Base-by-base conservation (phyloP, 2,888 invertebrate genomes). In the Platycheirus albimanus region DNA sequence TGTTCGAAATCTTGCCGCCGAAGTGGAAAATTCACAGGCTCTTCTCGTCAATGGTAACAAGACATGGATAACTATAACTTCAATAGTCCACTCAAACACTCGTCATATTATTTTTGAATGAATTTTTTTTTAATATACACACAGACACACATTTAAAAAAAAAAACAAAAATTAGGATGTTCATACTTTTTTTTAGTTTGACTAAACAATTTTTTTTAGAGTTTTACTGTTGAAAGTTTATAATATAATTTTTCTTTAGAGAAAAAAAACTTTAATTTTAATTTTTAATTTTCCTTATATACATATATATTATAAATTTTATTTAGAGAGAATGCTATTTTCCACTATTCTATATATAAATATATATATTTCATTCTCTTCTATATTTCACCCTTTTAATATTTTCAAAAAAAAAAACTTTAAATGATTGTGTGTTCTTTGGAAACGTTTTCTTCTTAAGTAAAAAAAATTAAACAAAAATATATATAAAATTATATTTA, bases 1-100 rank as follows among this genome's bases (percentile, higher is more conserved):
- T 87, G 95, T 94, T 86, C 92, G 94, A 87, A 95, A 95, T 91
- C 92, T 93, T 87, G 95, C 94, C 78, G 95, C 95, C 86, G 94
- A 94, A 91, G 94, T 94, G 91, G 93, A 94, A 87, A 94, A 94
- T 90, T 94, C 94, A 85, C 94, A 95, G 91, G 93, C 94, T 87
- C 92, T 95, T 89, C 92, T 94, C 92, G 95, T 95, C 91, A 95
- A 95, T 92, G 95, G 95, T 95, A 95, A 94, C 92, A 91, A 58
- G 41, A 91, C 79, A 86, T 76, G 83, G 83, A 78, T 76, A 66
- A 61, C 75, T 58, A 24, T n/a, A n/a, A n/a, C n/a, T n/a, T 24
- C n/a, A 24, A 1, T 33, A 33, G 30, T 58, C 70, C 67, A 67
- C 66, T 70, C 28, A 70, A 10, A 80, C 75, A 84, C 84, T 83